A percentile compares a stretch with the other conserved stretches of the same genome.
Evolutionary conservation across 2,888 invertebrate species (phyloP).

Genomic region (Zygogramma bicolorata): DNA sequence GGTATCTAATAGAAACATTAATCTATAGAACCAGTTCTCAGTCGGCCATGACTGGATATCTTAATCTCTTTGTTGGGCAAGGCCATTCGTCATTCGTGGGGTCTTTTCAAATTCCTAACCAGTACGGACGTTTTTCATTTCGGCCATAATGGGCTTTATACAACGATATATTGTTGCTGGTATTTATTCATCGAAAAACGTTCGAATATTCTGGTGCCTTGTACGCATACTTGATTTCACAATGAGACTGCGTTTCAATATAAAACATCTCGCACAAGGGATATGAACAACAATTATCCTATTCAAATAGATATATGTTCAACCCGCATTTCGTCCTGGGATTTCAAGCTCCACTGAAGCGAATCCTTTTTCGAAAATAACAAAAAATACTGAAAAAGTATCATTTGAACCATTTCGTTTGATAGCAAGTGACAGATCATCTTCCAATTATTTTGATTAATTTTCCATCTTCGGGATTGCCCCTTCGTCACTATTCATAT

Average conservation of each 20-base stretch:
- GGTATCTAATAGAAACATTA: conserved; percentile 42
- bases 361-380: no score
- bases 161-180: conserved; percentile 11
- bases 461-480: no score
- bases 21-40: conserved; percentile 45
- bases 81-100: conserved; percentile 53
- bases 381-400: no score
- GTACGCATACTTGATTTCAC: conserved; percentile 1
- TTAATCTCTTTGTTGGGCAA: conserved; percentile 52
- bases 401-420: no score
- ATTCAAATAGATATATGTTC: neutral
- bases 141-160: conserved; percentile 10
- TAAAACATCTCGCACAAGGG: neutral
- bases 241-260: neutral
- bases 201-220: conserved; percentile 5
- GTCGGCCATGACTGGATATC: conserved; percentile 53
- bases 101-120: conserved; percentile 45
- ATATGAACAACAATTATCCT: neutral
- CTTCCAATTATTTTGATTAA: no score
- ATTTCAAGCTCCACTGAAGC: no score
- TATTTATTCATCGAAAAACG: neutral
- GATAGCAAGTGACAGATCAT: no score
- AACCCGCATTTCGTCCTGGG: no score
- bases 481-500: no score
- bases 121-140: conserved; percentile 32